These are phyloP conservation scores for Drosophila bocqueti DNA, from an alignment of 1,140 invertebrate genomes.

Conservation along the genomic window DNA sequence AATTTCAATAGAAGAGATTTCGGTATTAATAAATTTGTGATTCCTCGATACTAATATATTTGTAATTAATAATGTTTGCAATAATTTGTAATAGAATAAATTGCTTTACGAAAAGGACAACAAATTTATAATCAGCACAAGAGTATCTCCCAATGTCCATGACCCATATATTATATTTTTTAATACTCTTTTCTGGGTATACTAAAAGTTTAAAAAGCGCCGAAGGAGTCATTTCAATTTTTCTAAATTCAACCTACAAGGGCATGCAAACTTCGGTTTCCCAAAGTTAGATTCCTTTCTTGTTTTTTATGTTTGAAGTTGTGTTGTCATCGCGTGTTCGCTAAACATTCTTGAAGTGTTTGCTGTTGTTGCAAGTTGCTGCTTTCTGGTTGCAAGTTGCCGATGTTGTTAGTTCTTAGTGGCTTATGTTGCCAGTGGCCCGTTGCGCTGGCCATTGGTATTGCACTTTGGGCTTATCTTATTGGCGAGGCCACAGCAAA, in stretches of 20 bases:
- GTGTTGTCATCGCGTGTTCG: constrained; percentile 59
- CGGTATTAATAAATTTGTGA: no score
- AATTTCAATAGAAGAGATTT: no score
- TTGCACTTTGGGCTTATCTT: constrained; percentile 61
- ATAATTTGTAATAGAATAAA: no score
- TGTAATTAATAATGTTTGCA: no score
- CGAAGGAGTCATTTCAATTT: background rate
- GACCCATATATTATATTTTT: no score
- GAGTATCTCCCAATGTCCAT: no score
- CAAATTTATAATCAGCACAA: no score
- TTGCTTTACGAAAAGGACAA: no score
- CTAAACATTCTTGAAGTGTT: constrained; percentile 52
- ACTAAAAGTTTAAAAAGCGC: background rate
- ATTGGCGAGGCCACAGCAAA: constrained; percentile 26
- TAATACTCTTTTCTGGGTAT: background rate
- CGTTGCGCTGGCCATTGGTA: constrained; percentile 26
- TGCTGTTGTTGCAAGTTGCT: constrained; percentile 35
- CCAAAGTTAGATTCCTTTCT: background rate
- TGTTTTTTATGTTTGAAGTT: background rate
- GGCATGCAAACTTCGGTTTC: background rate
- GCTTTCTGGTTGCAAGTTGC: constrained; percentile 5
- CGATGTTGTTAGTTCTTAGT: constrained; percentile 14
- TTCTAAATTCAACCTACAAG: background rate
- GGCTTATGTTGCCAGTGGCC: constrained; percentile 11
- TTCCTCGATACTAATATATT: no score